Conservation (phyloP, 1,140 invertebrate species). For the Macrocentrus cingulum region DNA sequence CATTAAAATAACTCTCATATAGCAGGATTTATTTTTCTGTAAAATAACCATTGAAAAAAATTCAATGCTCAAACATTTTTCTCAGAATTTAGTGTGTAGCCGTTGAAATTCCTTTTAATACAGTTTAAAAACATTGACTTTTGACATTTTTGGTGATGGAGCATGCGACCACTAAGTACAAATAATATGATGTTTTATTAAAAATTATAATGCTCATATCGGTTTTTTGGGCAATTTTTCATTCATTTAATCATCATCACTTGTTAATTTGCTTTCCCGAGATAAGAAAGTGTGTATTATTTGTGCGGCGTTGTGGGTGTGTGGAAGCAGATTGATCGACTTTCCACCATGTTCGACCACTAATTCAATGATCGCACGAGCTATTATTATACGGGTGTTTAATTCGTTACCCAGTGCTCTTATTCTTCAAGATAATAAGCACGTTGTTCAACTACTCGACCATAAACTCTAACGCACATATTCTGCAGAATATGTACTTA, state of each 20-base stretch:
- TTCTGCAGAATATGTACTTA: not conserved
- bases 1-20: no score
- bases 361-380: constrained; percentile 43
- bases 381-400: constrained; percentile 39
- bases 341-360: constrained; percentile 29
- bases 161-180: not conserved
- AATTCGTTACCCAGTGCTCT: constrained; percentile 26
- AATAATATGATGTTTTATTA: no score
- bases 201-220: not conserved
- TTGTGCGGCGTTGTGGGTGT: not conserved
- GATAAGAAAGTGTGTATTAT: not conserved
- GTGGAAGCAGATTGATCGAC: constrained; percentile 14
- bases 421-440: constrained; percentile 18
- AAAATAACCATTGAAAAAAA: no score
- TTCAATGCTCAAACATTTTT: no score
- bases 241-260: not conserved
- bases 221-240: not conserved
- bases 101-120: no score
- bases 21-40: no score
- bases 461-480: constrained; percentile 19
- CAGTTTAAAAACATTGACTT: no score
- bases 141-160: no score
- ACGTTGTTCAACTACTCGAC: constrained; percentile 17
- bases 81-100: no score
- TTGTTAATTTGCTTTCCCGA: constrained; percentile 5